These are phyloP conservation scores for Campylomormyrus numenius DNA, from an alignment of 2,113 vertebrate species.

Conservation along the genomic window DNA sequence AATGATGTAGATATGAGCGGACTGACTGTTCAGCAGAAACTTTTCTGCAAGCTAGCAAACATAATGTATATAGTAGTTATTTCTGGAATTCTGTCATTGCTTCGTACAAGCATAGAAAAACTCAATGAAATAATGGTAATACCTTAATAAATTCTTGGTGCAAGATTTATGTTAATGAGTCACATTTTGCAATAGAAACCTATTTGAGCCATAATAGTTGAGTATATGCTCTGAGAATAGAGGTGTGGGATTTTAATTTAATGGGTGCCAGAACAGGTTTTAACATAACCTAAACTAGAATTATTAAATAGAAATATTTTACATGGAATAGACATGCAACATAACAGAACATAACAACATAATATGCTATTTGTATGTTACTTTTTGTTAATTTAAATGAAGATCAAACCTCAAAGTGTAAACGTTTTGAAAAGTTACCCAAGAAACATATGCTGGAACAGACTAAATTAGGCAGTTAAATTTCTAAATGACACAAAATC, in stretches of 20 bases:
- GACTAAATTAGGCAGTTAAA: background rate
- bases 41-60: background rate
- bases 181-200: background rate
- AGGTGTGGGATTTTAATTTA: background rate
- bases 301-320: background rate
- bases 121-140: background rate
- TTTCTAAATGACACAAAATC: background rate
- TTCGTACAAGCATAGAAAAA: background rate
- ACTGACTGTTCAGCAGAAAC: background rate
- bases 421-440: background rate
- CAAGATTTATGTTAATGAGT: background rate
- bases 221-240: background rate
- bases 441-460: background rate
- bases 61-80: background rate
- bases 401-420: background rate
- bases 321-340: background rate
- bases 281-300: background rate
- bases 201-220: background rate
- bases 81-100: background rate
- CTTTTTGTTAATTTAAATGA: background rate
- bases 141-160: background rate
- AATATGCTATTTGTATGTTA: background rate
- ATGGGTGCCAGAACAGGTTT: background rate
- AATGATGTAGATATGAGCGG: background rate
- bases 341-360: background rate